Evolutionary conservation across 2,113 vertebrate genomes (phyloP).

Genomic region (Dermatemys mawii): DNA sequence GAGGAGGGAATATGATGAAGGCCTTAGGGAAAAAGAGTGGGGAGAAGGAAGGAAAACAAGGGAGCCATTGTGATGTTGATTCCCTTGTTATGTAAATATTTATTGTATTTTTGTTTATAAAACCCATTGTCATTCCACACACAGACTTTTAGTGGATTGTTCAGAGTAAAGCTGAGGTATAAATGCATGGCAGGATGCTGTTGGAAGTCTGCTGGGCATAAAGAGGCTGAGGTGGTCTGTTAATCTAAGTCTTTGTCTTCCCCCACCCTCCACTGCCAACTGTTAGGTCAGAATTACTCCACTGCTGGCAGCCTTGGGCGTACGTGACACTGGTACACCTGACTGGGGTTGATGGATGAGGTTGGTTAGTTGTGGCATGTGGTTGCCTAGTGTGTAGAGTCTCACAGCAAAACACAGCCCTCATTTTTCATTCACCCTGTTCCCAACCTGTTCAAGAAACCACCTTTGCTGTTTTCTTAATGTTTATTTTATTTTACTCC

Average conservation of each 20-base stretch:
- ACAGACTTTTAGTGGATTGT: neutral
- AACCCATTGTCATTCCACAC: neutral
- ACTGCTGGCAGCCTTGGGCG: neutral
- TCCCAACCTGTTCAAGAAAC: neutral
- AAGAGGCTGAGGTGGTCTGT: neutral
- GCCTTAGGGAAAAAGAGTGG: neutral
- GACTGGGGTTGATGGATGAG: neutral
- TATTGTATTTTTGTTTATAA: neutral
- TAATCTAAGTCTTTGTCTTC: neutral
- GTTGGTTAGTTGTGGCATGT: neutral
- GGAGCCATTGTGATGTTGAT: neutral
- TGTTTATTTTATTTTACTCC: neutral
- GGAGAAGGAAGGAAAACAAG: neutral
- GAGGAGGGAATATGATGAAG: neutral
- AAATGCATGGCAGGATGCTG: neutral
- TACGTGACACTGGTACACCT: neutral
- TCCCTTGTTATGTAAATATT: neutral
- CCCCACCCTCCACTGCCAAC: neutral
- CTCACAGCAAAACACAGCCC: neutral
- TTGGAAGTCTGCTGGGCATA: neutral
- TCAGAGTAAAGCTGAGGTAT: neutral
- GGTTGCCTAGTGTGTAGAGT: neutral
- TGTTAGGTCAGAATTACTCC: neutral
- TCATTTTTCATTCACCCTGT: neutral
- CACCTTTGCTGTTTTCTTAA: neutral